Conservation (phyloP, 1,140 invertebrate species). For the Limonius californicus region DNA sequence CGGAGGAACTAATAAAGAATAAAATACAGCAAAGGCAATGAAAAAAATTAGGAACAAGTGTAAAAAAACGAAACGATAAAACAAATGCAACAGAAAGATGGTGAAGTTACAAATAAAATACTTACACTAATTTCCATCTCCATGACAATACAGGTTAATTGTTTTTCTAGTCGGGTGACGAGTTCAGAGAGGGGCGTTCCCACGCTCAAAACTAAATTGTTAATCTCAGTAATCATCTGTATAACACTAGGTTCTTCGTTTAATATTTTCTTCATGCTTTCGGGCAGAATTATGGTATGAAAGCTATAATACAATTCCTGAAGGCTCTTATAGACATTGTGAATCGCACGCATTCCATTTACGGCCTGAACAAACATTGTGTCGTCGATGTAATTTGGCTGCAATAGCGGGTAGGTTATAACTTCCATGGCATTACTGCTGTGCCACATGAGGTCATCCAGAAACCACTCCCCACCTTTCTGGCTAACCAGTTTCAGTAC, state of each 20-base stretch:
- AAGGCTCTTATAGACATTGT: slow-evolving; percentile 61
- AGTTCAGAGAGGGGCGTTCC: slow-evolving; percentile 62
- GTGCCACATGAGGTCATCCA: slow-evolving; percentile 73
- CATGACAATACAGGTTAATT: slow-evolving; percentile 73
- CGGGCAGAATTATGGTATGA: slow-evolving; percentile 77
- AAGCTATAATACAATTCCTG: slow-evolving; percentile 79
- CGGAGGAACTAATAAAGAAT: no score
- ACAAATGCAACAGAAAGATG: no score
- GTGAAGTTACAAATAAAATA: no score
- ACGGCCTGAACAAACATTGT: slow-evolving; percentile 45
- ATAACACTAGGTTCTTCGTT: slow-evolving; percentile 70
- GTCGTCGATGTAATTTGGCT: slow-evolving; percentile 41
- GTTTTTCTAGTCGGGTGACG: slow-evolving; percentile 66
- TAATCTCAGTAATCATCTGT: slow-evolving; percentile 64
- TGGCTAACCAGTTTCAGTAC: slow-evolving; percentile 79
- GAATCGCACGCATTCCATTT: slow-evolving; percentile 60
- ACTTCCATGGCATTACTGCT: slow-evolving; percentile 63
- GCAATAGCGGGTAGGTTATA: slow-evolving; percentile 57
- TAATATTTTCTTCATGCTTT: slow-evolving; percentile 73
- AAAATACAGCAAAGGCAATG: no score
- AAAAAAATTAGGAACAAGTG: no score
- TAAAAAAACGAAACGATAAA: no score
- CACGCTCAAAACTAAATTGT: slow-evolving; percentile 60
- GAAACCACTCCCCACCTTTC: slow-evolving; percentile 80
- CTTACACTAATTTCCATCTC: slow-evolving; percentile 65